Evolutionary conservation across 2,113 vertebrate species (phyloP).

Genomic region (Platycercus adscitus): DNA sequence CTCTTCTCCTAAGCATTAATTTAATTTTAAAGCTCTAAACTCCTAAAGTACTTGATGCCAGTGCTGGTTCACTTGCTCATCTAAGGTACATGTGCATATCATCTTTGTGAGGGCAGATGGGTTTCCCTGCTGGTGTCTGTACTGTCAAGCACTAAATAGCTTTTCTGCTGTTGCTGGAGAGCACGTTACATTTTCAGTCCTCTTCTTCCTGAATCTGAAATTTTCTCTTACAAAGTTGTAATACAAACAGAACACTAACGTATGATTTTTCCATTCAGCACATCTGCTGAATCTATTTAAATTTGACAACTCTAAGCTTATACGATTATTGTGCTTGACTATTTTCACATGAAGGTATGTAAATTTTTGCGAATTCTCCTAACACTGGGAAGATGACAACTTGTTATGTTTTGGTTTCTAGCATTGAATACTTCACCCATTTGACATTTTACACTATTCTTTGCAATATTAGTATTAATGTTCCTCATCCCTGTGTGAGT

Average conservation of each 20-base stretch:
- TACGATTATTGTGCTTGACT: neutral
- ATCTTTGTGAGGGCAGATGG: neutral
- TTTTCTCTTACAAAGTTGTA: neutral
- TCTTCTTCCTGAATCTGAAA: neutral
- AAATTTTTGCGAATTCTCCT: neutral
- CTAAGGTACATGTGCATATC: neutral
- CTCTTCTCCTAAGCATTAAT: neutral
- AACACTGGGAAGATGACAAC: neutral
- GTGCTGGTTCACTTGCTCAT: neutral
- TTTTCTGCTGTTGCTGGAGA: neutral
- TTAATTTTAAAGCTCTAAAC: neutral
- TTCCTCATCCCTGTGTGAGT: neutral
- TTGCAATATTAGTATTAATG: neutral
- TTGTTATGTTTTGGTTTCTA: neutral
- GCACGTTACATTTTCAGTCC: neutral
- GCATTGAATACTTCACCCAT: neutral
- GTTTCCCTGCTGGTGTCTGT: neutral
- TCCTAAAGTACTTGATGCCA: neutral
- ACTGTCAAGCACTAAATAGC: neutral
- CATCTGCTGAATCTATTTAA: neutral
- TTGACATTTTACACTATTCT: neutral
- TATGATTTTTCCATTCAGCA: neutral
- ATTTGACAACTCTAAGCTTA: neutral
- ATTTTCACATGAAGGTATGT: neutral
- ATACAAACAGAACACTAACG: neutral